phyloP scores from a whole-genome alignment of 1,140 invertebrate species.

The Atta colombica region DNA sequence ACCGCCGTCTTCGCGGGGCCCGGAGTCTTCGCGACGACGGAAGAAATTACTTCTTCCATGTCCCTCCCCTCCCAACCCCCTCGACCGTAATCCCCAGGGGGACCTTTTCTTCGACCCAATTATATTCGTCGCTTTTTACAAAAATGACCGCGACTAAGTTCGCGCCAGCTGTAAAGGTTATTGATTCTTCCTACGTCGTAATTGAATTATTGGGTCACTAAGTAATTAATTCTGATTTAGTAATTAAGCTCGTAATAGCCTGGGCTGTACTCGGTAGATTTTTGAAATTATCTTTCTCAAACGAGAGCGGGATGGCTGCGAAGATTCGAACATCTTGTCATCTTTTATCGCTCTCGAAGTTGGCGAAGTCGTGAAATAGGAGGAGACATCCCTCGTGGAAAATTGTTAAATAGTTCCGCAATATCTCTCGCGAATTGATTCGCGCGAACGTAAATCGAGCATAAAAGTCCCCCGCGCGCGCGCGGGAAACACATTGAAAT shows the following conservation, averaged over 20 bases:
- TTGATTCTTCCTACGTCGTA: slow-evolving; percentile 6
- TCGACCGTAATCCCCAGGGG: background rate
- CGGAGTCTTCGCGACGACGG: slow-evolving; percentile 30
- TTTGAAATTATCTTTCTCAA: slow-evolving; percentile 4
- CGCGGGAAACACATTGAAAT: background rate
- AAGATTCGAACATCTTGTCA: background rate
- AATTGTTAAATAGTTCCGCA: background rate
- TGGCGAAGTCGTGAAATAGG: background rate
- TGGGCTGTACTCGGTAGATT: background rate
- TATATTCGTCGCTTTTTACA: slow-evolving; percentile 53
- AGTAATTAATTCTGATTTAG: slow-evolving; percentile 39
- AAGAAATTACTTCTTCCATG: slow-evolving; percentile 68
- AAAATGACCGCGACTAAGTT: slow-evolving; percentile 33
- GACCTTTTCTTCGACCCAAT: slow-evolving; percentile 23
- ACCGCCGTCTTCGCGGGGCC: slow-evolving; percentile 19
- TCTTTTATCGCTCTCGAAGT: background rate
- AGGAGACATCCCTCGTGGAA: too few relatives aligned
- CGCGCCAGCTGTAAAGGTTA: slow-evolving; percentile 34
- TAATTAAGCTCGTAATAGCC: slow-evolving; percentile 21
- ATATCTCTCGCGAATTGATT: background rate
- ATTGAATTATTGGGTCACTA: slow-evolving; percentile 49
- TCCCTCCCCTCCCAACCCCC: too few relatives aligned
- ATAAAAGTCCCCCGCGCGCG: background rate
- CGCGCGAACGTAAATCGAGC: background rate
- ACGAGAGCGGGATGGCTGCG: background rate